Conservation (phyloP, 2,888 invertebrate genomes). For the Chaitophorus viminalis region DNA sequence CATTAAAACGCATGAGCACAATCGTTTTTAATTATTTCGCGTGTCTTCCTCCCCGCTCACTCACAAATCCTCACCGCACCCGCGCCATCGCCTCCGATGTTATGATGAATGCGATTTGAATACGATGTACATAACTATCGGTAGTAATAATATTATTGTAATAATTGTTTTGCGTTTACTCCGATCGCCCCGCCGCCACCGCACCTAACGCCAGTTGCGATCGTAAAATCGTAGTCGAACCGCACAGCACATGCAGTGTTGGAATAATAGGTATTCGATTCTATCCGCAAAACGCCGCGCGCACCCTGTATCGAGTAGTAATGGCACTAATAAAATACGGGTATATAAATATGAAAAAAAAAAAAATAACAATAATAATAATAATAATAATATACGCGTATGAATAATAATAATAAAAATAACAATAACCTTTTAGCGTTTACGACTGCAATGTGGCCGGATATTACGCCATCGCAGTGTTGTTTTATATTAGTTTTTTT, state of each 20-base stretch:
- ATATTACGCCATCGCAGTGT: background rate
- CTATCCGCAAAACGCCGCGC: background rate
- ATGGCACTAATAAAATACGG: background rate
- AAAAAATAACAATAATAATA: no score
- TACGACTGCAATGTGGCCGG: background rate
- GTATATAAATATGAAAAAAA: slow-evolving; percentile 9
- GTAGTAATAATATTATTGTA: background rate
- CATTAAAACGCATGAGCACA: background rate
- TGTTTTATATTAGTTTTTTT: slow-evolving; percentile 6
- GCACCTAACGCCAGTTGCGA: background rate
- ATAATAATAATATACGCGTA: background rate
- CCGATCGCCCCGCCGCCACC: background rate
- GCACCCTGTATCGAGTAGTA: background rate
- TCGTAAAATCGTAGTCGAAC: background rate
- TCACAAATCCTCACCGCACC: no score
- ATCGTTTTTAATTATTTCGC: no score
- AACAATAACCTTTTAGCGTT: slow-evolving; percentile 32
- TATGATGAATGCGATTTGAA: no score
- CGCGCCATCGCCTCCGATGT: no score
- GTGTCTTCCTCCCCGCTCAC: no score
- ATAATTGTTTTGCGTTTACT: background rate
- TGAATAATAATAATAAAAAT: slow-evolving; percentile 46
- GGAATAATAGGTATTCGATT: no score
- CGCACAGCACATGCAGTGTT: background rate
- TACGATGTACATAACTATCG: no score